Conservation (phyloP, 1,140 invertebrate species). For the Harpegnathos saltator region DNA sequence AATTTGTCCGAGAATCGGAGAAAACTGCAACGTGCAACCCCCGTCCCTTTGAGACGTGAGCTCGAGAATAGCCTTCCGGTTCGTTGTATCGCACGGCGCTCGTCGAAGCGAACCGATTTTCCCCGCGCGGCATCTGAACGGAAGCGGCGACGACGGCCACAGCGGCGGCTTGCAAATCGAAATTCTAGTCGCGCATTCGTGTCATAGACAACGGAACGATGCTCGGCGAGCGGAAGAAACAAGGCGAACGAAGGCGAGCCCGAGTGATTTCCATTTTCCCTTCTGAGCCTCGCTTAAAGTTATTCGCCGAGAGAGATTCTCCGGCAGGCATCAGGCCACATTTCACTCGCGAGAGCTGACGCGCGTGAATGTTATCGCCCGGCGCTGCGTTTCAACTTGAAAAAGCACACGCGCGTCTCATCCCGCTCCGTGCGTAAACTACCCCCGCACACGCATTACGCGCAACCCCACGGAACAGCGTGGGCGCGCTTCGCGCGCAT, state of each 20-base stretch:
- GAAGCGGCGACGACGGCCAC: background rate
- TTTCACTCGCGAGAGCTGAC: slow-evolving; percentile 30
- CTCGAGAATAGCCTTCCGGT: slow-evolving; percentile 25
- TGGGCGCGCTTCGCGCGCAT: background rate
- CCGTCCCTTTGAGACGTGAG: slow-evolving; percentile 51
- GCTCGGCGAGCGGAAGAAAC: slow-evolving; percentile 1
- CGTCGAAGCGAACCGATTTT: slow-evolving; percentile 38
- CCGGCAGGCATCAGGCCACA: slow-evolving; percentile 20
- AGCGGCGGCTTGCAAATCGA: slow-evolving; percentile 43
- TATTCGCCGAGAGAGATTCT: slow-evolving; percentile 6
- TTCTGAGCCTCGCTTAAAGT: slow-evolving; percentile 16
- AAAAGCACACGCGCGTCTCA: background rate
- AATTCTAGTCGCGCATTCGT: slow-evolving; percentile 28
- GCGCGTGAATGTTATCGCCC: background rate
- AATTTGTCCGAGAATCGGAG: slow-evolving; percentile 49
- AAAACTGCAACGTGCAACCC: slow-evolving; percentile 26
- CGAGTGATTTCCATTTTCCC: slow-evolving; percentile 46
- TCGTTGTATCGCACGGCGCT: slow-evolving; percentile 45
- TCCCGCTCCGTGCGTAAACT: slow-evolving; percentile 32
- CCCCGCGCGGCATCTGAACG: background rate
- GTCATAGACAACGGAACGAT: slow-evolving; percentile 13
- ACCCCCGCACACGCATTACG: background rate
- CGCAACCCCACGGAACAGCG: background rate
- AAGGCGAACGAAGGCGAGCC: slow-evolving; percentile 29
- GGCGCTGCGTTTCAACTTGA: background rate